Conservation (phyloP, 2,888 invertebrate species). For the Hypomecis atomaria region DNA sequence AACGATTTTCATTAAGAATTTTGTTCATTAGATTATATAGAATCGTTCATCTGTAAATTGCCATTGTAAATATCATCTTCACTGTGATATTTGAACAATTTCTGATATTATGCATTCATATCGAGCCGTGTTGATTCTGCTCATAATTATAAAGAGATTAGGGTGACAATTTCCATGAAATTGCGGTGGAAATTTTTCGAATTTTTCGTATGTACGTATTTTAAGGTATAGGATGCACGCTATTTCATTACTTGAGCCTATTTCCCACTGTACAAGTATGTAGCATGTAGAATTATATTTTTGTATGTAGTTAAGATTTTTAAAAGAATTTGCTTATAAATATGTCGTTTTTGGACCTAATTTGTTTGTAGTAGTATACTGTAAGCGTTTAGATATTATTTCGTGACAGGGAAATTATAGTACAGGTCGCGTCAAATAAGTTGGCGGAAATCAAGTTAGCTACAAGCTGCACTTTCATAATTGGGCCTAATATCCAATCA, state of each 20-base stretch:
- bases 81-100: constrained; percentile 49
- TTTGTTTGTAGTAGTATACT: not conserved
- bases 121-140: not conserved
- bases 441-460: too few relatives aligned
- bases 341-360: not conserved
- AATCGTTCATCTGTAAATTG: constrained; percentile 13
- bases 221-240: not conserved
- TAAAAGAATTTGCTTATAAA: constrained; percentile 1
- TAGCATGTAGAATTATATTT: constrained; percentile 70
- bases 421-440: too few relatives aligned
- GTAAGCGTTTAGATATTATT: constrained; percentile 4
- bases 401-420: not conserved
- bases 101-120: constrained; percentile 14
- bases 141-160: not conserved
- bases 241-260: not conserved
- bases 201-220: too few relatives aligned
- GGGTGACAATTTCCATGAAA: not conserved
- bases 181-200: too few relatives aligned
- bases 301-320: constrained; percentile 66
- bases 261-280: constrained; percentile 5
- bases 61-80: constrained; percentile 60
- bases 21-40: constrained; percentile 4
- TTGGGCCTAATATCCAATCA: too few relatives aligned
- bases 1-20: constrained; percentile 6
- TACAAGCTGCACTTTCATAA: too few relatives aligned